Conservation (phyloP, 2,888 invertebrate genomes). For the Lamproptera curius region DNA sequence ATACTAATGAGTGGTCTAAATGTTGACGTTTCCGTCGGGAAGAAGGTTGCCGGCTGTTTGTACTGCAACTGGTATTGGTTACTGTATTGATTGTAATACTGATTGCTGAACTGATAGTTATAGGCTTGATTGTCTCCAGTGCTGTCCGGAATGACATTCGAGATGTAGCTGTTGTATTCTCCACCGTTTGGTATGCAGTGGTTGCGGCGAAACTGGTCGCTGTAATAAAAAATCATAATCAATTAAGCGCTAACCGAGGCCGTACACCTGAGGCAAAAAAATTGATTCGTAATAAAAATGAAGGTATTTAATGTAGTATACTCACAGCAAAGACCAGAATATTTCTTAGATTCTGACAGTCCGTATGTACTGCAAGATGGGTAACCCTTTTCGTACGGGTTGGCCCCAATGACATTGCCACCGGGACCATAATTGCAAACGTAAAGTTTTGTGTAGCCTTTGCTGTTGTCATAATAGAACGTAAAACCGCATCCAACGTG, state of each 20-base stretch:
- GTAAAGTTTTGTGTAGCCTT: conserved; percentile 89
- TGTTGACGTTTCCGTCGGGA: conserved; percentile 54
- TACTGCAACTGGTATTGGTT: conserved; percentile 53
- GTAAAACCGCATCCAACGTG: conserved; percentile 92
- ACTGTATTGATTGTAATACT: conserved; percentile 58
- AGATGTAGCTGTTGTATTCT: conserved; percentile 71
- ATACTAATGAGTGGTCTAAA: conserved; percentile 69
- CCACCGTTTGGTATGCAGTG: conserved; percentile 57
- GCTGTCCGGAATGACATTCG: conserved; percentile 77
- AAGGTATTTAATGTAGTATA: conserved; percentile 32
- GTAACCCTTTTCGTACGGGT: conserved; percentile 86
- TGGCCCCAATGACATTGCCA: conserved; percentile 87
- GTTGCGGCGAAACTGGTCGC: conserved; percentile 62
- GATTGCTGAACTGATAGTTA: conserved; percentile 61
- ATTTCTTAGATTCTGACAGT: conserved; percentile 83
- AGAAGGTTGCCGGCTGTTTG: conserved; percentile 54
- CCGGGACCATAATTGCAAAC: conserved; percentile 92
- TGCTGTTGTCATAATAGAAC: conserved; percentile 84
- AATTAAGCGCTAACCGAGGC: background rate
- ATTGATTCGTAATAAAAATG: too few relatives aligned
- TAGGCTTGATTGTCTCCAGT: conserved; percentile 55
- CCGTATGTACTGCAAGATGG: conserved; percentile 85
- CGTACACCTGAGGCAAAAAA: too few relatives aligned
- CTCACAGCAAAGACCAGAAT: conserved; percentile 88
- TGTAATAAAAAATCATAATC: conserved; percentile 40